These are phyloP conservation scores for Paratilapia polleni DNA, from an alignment of 2,113 vertebrate species.

Conservation along the genomic window DNA sequence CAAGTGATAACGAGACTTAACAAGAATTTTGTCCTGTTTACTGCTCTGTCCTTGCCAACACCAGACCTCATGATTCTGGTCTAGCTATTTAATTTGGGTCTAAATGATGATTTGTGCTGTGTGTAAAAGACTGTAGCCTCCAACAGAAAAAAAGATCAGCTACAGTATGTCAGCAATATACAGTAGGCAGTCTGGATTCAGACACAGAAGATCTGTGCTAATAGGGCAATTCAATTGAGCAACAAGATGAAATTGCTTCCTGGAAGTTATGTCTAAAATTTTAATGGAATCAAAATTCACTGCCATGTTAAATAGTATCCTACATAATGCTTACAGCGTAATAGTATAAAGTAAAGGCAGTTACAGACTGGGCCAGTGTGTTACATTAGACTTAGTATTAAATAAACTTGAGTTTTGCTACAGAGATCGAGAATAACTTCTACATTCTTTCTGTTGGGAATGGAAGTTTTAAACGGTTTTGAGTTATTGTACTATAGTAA, in stretches of 20 bases:
- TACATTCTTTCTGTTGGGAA: neutral
- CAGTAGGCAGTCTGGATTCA: neutral
- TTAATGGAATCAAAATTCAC: constrained; percentile 1
- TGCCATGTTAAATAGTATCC: neutral
- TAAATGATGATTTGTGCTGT: constrained; percentile 38
- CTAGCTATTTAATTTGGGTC: constrained; percentile 42
- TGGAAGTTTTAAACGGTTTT: neutral
- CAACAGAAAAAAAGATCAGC: constrained; percentile 16
- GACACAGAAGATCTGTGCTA: neutral
- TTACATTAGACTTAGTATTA: neutral
- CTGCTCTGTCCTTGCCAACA: constrained; percentile 4
- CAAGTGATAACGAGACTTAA: constrained; percentile 32
- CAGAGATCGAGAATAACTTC: neutral
- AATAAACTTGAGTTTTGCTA: neutral
- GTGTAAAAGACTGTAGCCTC: constrained; percentile 13
- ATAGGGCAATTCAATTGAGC: neutral
- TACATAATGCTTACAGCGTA: neutral
- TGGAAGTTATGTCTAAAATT: neutral
- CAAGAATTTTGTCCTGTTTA: constrained; percentile 37
- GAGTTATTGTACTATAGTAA: neutral
- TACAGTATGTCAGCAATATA: constrained; percentile 16
- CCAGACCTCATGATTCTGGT: constrained; percentile 45
- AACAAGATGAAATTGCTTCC: constrained; percentile 11
- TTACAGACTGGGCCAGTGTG: neutral
- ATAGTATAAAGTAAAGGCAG: neutral